Conservation (phyloP, 1,140 invertebrate species). For the Leguminivora glycinivorella region DNA sequence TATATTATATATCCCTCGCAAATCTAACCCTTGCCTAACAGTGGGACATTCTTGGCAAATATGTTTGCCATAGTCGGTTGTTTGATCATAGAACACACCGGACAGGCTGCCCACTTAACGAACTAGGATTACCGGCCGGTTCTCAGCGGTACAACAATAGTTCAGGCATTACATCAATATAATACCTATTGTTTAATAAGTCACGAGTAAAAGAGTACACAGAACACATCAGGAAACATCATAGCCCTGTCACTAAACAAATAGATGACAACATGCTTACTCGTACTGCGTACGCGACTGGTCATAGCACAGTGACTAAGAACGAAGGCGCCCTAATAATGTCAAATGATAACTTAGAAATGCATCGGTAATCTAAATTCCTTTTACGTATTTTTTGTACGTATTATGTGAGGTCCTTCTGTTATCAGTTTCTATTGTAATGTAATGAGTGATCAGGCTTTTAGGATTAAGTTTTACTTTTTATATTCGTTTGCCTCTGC, state of each 20-base stretch:
- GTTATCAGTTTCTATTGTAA: not conserved
- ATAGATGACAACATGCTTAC: not conserved
- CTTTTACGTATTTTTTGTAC: not conserved
- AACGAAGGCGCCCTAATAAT: not conserved
- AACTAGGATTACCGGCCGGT: no score
- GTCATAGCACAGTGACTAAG: not conserved
- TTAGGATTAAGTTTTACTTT: not conserved
- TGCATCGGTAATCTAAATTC: not conserved
- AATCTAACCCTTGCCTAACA: no score
- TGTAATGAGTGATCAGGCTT: not conserved
- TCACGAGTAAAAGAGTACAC: not conserved
- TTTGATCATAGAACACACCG: no score
- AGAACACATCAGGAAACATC: not conserved
- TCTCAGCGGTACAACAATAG: no score
- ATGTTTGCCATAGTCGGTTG: no score
- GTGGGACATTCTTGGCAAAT: no score
- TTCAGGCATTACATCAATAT: no score
- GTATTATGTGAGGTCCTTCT: not conserved
- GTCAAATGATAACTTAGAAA: not conserved
- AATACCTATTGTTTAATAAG: no score
- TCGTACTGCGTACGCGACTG: not conserved
- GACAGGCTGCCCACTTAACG: no score
- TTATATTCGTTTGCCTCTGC: not conserved
- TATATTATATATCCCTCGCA: no score
- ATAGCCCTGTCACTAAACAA: not conserved